phyloP scores from a whole-genome alignment of 1,140 invertebrate species.

The Lanistes nyassanus region DNA sequence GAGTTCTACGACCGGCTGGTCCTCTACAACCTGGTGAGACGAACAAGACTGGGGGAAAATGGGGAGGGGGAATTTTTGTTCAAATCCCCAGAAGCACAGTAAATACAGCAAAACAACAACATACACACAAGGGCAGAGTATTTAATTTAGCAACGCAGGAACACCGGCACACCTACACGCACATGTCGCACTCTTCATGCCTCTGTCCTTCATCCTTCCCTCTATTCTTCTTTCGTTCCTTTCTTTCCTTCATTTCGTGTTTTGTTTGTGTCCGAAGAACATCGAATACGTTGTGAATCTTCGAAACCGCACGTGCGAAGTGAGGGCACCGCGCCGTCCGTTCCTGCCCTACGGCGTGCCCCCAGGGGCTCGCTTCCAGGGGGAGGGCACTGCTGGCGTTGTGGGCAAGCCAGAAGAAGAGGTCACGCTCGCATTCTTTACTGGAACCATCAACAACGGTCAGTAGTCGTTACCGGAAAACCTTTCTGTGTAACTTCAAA shows the following conservation, averaged over 20 bases:
- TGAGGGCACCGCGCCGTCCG: conserved; percentile 41
- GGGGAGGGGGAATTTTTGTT: too few relatives aligned
- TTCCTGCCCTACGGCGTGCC: conserved; percentile 54
- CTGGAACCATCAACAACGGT: conserved; percentile 25
- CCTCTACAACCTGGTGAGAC: conserved; percentile 53
- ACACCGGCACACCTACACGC: too few relatives aligned
- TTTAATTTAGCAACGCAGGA: too few relatives aligned
- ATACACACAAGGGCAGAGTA: too few relatives aligned
- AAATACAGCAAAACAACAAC: too few relatives aligned
- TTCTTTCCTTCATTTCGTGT: too few relatives aligned
- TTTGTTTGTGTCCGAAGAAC: conserved; percentile 26
- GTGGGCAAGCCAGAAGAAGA: conserved; percentile 42
- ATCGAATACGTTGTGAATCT: conserved; percentile 56
- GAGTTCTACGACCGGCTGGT: conserved; percentile 51
- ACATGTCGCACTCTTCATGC: too few relatives aligned
- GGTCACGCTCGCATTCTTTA: conserved; percentile 37
- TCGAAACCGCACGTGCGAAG: conserved; percentile 50
- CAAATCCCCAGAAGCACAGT: too few relatives aligned
- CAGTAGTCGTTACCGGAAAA: too few relatives aligned
- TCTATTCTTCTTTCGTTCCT: too few relatives aligned
- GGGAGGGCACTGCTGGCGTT: conserved; percentile 47
- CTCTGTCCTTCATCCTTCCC: too few relatives aligned
- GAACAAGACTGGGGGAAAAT: background rate
- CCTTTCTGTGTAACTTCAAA: too few relatives aligned
- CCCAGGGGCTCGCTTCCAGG: conserved; percentile 40